Percentiles rank a stretch among this genome's conserved stretches.
Conservation (phyloP, 2,797 vertebrate genomes). For the Myoxocephalus aenaeus region DNA sequence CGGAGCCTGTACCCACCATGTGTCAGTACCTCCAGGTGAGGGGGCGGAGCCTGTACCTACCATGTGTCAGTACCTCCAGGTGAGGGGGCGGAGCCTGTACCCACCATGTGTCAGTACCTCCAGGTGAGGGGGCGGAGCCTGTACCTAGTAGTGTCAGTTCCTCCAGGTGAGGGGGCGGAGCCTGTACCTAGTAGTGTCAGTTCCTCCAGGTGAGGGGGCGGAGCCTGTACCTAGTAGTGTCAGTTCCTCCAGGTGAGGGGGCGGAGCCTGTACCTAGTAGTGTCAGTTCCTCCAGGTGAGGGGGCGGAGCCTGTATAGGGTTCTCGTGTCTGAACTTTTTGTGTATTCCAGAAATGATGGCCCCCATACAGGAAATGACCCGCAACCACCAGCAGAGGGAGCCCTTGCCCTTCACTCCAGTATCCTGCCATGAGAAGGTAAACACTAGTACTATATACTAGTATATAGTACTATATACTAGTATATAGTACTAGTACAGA, state of each 20-base stretch:
- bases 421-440: slow-evolving; percentile 85
- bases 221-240: too few species aligned
- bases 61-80: too few species aligned
- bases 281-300: neutral
- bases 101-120: too few species aligned
- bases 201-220: too few species aligned
- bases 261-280: too few species aligned
- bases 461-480: too few species aligned
- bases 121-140: neutral
- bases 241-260: too few species aligned
- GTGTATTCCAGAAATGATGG: slow-evolving; percentile 84
- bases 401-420: slow-evolving; percentile 73
- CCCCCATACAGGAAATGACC: slow-evolving; percentile 88
- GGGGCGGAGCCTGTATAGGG: neutral
- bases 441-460: too few species aligned
- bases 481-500: too few species aligned
- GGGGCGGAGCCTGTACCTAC: too few species aligned
- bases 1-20: neutral
- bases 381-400: slow-evolving; percentile 82
- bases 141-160: neutral
- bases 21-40: too few species aligned
- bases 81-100: too few species aligned
- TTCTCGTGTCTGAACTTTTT: neutral
- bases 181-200: neutral
- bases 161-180: neutral